phyloP scores from a whole-genome alignment of 2,113 vertebrate species.

The Cathartes aura region DNA sequence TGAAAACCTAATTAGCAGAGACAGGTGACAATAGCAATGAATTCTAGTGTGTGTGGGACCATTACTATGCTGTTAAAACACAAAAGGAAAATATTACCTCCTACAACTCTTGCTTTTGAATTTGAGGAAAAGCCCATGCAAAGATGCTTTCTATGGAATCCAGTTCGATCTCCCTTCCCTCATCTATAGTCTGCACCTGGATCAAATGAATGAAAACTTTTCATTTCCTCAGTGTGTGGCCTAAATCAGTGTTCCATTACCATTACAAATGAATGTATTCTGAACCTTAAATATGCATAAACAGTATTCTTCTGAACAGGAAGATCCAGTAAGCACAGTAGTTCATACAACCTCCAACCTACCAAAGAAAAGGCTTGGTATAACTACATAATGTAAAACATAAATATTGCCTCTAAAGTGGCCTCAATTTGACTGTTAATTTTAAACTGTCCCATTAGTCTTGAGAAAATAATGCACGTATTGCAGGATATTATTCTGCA shows the following conservation, averaged over 20 bases:
- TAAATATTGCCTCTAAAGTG: not conserved
- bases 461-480: not conserved
- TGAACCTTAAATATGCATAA: not conserved
- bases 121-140: not conserved
- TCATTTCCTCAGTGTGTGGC: not conserved
- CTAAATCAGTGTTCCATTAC: not conserved
- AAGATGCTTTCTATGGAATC: not conserved
- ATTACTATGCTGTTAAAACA: conserved; percentile 18
- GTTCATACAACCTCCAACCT: not conserved
- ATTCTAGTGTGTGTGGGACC: not conserved
- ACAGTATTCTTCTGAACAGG: not conserved
- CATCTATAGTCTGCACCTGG: not conserved
- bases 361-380: not conserved
- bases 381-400: not conserved
- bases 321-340: not conserved
- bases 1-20: conserved; percentile 26
- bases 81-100: conserved; percentile 26
- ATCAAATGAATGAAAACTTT: not conserved
- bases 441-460: not conserved
- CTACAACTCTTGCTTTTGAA: conserved; percentile 19
- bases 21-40: conserved; percentile 29
- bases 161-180: not conserved
- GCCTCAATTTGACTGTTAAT: not conserved
- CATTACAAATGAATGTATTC: not conserved
- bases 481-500: not conserved